phyloP scores from a whole-genome alignment of 92 coral and sea anemone species.

The Anthopleura xanthogrammica region DNA sequence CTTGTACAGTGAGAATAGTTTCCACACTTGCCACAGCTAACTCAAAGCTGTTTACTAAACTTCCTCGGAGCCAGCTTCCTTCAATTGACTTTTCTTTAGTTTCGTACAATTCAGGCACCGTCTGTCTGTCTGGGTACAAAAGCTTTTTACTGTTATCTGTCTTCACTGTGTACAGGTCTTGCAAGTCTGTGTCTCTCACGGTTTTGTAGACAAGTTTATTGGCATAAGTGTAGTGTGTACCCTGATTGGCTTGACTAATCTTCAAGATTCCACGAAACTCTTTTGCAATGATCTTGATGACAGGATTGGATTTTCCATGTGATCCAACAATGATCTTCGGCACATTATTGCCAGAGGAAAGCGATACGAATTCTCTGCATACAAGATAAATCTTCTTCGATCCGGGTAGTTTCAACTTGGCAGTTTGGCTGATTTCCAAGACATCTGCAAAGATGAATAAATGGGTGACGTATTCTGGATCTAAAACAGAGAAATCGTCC shows the following conservation, averaged over 20 bases:
- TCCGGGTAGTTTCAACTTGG: constrained; percentile 26
- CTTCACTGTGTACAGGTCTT: constrained; percentile 20
- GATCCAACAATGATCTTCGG: constrained; percentile 40
- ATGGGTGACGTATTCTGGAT: constrained; percentile 41
- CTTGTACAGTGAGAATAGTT: constrained; percentile 26
- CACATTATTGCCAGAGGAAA: constrained; percentile 33
- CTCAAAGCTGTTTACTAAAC: constrained; percentile 26
- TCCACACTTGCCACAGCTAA: constrained; percentile 31
- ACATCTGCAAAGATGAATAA: constrained; percentile 44
- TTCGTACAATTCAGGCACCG: constrained; percentile 32
- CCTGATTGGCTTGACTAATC: constrained; percentile 31
- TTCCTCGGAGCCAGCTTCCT: constrained; percentile 24
- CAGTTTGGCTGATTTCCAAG: constrained; percentile 31
- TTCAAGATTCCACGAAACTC: constrained; percentile 40
- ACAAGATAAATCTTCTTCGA: constrained; percentile 26
- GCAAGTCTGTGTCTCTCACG: constrained; percentile 6
- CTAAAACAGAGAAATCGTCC: constrained; percentile 32
- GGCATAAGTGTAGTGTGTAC: constrained; percentile 35
- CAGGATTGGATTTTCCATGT: constrained; percentile 30
- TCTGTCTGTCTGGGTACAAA: constrained; percentile 28
- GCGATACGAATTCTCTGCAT: constrained; percentile 32
- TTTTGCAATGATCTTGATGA: constrained; percentile 35
- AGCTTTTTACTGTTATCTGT: constrained; percentile 23
- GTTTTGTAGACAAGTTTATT: constrained; percentile 32
- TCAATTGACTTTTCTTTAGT: constrained; percentile 10